A percentile compares a stretch with the other conserved stretches of the same genome.
phyloP scores from a whole-genome alignment of 2,113 vertebrate species.

The Clinocottus analis region DNA sequence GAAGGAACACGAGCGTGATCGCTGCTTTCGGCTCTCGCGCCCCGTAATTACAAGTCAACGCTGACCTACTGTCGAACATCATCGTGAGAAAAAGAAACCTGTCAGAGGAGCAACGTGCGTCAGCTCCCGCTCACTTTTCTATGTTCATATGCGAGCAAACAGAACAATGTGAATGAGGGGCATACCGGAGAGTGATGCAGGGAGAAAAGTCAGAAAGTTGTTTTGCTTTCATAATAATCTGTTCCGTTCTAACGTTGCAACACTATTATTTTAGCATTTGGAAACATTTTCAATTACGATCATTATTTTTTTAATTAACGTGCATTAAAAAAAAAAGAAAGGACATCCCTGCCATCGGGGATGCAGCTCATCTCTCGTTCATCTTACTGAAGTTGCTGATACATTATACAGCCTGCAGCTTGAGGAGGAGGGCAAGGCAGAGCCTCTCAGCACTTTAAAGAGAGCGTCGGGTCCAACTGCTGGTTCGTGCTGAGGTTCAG shows the following conservation, averaged over 20 bases:
- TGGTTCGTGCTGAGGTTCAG: slow-evolving; percentile 58
- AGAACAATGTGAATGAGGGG: no score
- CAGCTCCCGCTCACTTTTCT: slow-evolving; percentile 50
- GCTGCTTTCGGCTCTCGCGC: slow-evolving; percentile 25
- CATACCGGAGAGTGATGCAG: slow-evolving; percentile 15
- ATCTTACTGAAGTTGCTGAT: slow-evolving; percentile 10
- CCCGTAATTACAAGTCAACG: slow-evolving; percentile 63
- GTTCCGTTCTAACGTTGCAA: slow-evolving; percentile 27
- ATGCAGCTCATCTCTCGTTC: background rate
- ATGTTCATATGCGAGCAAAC: slow-evolving; percentile 59
- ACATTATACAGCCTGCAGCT: slow-evolving; percentile 67
- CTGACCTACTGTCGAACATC: slow-evolving; percentile 66
- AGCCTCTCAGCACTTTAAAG: slow-evolving; percentile 35
- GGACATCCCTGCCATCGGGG: slow-evolving; percentile 5
- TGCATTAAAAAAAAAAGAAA: background rate
- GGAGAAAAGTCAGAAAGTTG: slow-evolving; percentile 28
- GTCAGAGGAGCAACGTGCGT: slow-evolving; percentile 36
- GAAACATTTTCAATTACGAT: slow-evolving; percentile 22
- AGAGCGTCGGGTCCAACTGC: slow-evolving; percentile 48
- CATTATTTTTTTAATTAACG: background rate
- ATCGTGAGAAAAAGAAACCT: slow-evolving; percentile 17
- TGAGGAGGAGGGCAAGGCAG: slow-evolving; percentile 73
- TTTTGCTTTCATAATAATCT: background rate
- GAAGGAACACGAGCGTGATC: slow-evolving; percentile 4
- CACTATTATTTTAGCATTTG: slow-evolving; percentile 26